Conservation (phyloP, 2,113 vertebrate species). For the Hippocampus zosterae region DNA sequence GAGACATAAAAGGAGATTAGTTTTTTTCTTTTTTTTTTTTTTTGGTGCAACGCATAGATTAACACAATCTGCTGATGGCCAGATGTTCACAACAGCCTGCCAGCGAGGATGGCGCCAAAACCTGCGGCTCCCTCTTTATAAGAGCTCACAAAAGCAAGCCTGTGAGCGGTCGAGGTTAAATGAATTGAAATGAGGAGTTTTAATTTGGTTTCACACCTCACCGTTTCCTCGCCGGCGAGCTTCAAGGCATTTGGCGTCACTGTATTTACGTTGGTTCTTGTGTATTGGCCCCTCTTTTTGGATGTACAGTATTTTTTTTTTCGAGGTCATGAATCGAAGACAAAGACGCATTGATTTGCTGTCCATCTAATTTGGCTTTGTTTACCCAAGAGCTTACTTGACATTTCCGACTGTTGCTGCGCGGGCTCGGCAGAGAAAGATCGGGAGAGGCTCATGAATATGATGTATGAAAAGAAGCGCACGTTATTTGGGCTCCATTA, state of each 20-base stretch:
- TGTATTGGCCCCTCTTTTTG: too few relatives aligned
- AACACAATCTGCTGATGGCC: slow-evolving; percentile 65
- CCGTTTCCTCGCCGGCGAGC: not conserved
- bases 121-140: slow-evolving; percentile 31
- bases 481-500: not conserved
- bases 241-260: not conserved
- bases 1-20: slow-evolving; percentile 49
- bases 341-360: slow-evolving; percentile 49
- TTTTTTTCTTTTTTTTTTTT: slow-evolving; percentile 33
- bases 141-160: slow-evolving; percentile 33
- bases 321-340: slow-evolving; percentile 16
- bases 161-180: slow-evolving; percentile 30
- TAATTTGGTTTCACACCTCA: not conserved
- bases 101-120: slow-evolving; percentile 42
- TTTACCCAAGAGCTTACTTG: slow-evolving; percentile 43
- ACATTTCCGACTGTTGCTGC: slow-evolving; percentile 48
- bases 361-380: slow-evolving; percentile 39
- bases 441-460: slow-evolving; percentile 15
- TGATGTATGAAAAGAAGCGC: slow-evolving; percentile 20
- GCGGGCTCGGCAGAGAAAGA: slow-evolving; percentile 16
- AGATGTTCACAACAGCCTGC: slow-evolving; percentile 66
- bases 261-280: not conserved
- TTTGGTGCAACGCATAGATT: slow-evolving; percentile 49
- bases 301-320: slow-evolving; percentile 1
- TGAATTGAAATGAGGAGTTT: slow-evolving; percentile 1